phyloP scores from a whole-genome alignment of 1,140 invertebrate genomes.

The Contarinia nasturtii region DNA sequence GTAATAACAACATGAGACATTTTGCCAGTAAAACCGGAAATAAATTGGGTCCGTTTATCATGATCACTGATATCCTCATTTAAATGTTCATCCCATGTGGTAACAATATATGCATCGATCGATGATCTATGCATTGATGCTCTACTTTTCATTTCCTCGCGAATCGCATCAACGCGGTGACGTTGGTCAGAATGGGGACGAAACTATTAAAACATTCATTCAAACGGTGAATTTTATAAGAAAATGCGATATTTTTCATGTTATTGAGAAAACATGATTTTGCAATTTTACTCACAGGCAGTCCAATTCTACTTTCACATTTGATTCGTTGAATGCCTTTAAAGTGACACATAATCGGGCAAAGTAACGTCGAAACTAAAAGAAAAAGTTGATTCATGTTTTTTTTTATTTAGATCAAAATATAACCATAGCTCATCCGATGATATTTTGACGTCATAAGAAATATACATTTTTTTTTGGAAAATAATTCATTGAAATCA shows the following conservation, averaged over 20 bases:
- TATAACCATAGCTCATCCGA: too few species aligned
- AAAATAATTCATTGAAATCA: too few species aligned
- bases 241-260: not conserved
- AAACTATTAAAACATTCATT: constrained; percentile 8
- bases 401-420: not conserved
- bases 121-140: constrained; percentile 36
- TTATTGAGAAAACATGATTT: not conserved
- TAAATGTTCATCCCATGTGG: constrained; percentile 62
- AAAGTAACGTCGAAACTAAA: not conserved
- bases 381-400: not conserved
- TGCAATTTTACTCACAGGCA: not conserved
- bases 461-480: too few species aligned
- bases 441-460: too few species aligned
- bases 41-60: constrained; percentile 60
- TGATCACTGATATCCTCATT: constrained; percentile 45
- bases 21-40: constrained; percentile 75
- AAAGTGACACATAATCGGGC: not conserved
- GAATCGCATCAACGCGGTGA: constrained; percentile 30
- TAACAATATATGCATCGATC: constrained; percentile 55
- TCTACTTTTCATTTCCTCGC: constrained; percentile 43
- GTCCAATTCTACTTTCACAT: constrained; percentile 2
- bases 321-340: constrained; percentile 1
- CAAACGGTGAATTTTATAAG: not conserved
- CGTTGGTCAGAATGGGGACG: constrained; percentile 22
- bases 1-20: constrained; percentile 56